phyloP scores from a whole-genome alignment of 2,797 vertebrate species.

The Cynopterus sphinx region DNA sequence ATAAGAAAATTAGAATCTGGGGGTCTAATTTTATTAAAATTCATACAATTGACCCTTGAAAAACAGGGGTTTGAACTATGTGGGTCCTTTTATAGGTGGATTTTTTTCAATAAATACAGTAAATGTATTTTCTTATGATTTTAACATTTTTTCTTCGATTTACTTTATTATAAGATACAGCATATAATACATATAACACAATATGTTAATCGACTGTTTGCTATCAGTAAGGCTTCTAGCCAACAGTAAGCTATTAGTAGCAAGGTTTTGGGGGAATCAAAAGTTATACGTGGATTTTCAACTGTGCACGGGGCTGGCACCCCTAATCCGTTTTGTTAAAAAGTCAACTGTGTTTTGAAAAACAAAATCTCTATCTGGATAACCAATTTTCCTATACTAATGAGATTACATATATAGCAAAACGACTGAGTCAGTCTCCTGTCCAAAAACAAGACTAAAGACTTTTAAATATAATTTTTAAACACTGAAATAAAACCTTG shows the following conservation, averaged over 20 bases:
- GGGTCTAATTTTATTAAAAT: neutral
- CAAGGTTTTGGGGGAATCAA: neutral
- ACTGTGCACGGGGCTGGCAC: too few species aligned
- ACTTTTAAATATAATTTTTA: neutral
- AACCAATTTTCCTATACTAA: neutral
- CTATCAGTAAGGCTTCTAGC: neutral
- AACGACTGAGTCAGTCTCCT: neutral
- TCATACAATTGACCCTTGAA: neutral
- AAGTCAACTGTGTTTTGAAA: neutral
- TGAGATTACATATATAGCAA: neutral
- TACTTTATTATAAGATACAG: neutral
- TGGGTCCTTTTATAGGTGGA: neutral
- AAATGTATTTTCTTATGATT: neutral
- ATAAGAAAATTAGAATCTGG: neutral
- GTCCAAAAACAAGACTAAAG: neutral
- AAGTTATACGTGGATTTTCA: neutral
- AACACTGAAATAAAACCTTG: slow-evolving; percentile 38
- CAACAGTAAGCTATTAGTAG: neutral
- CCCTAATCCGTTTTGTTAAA: neutral
- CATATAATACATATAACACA: neutral
- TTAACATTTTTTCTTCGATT: neutral
- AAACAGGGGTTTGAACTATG: neutral
- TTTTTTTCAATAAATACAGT: neutral
- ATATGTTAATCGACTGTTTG: neutral
- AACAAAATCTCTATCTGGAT: neutral